Conservation (phyloP, 2,888 invertebrate species). For the Drosophila paracracens region DNA sequence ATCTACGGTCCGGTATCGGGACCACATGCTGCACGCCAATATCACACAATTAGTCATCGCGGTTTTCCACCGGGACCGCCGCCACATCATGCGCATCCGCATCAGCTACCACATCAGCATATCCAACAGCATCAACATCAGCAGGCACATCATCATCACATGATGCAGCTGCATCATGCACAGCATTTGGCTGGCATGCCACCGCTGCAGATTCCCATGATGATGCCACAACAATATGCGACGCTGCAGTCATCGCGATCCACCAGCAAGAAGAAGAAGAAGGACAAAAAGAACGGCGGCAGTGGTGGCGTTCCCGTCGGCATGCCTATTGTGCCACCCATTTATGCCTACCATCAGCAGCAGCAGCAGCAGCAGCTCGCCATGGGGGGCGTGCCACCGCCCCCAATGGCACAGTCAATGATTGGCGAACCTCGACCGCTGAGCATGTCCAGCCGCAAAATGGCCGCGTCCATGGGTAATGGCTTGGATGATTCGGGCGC, state of each 20-base stretch:
- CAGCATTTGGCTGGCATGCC: slow-evolving; percentile 82
- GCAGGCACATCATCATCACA: slow-evolving; percentile 74
- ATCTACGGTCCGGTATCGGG: slow-evolving; percentile 85
- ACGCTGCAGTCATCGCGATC: slow-evolving; percentile 88
- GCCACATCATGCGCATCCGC: slow-evolving; percentile 73
- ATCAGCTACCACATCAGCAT: slow-evolving; percentile 72
- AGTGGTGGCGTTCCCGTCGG: slow-evolving; percentile 83
- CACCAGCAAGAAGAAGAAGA: slow-evolving; percentile 86
- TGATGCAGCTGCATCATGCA: slow-evolving; percentile 58
- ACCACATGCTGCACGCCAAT: slow-evolving; percentile 84
- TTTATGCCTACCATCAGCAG: slow-evolving; percentile 85
- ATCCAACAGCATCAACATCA: slow-evolving; percentile 31
- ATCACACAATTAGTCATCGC: slow-evolving; percentile 86
- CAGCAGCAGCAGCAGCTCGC: slow-evolving; percentile 57
- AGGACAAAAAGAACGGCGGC: slow-evolving; percentile 83
- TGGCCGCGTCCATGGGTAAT: slow-evolving; percentile 90
- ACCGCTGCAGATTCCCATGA: slow-evolving; percentile 85
- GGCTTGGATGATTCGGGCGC: slow-evolving; percentile 86
- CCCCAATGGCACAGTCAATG: slow-evolving; percentile 86
- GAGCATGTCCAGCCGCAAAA: slow-evolving; percentile 86
- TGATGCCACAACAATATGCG: slow-evolving; percentile 87
- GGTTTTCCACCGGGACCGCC: slow-evolving; percentile 78
- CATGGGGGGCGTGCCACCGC: slow-evolving; percentile 74
- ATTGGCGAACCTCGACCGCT: slow-evolving; percentile 87
- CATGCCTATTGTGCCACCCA: slow-evolving; percentile 86